A percentile compares a stretch with the other conserved stretches of the same genome.
Evolutionary conservation across 2,113 vertebrate species (phyloP).

Genomic region (Halcyon senegalensis): DNA sequence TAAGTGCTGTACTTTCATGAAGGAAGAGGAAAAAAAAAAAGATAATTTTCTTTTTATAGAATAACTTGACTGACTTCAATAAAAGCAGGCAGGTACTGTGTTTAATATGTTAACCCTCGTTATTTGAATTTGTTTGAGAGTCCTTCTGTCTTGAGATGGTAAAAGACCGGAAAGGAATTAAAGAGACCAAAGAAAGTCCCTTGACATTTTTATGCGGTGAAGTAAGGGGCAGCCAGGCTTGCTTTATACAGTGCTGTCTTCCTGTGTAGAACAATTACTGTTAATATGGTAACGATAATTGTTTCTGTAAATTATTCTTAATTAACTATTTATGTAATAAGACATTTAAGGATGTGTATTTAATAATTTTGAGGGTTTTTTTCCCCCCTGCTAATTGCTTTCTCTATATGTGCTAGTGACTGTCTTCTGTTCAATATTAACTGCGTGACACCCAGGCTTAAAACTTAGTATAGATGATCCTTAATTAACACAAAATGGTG

Average conservation of each 20-base stretch:
- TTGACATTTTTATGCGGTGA: neutral
- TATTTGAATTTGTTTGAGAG: neutral
- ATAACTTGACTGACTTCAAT: neutral
- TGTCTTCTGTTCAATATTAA: slow-evolving; percentile 18
- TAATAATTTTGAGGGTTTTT: neutral
- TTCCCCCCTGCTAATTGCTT: slow-evolving; percentile 21
- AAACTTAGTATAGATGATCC: neutral
- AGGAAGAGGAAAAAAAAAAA: neutral
- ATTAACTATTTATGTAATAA: slow-evolving; percentile 67
- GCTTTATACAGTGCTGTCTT: slow-evolving; percentile 35
- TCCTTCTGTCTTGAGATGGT: neutral
- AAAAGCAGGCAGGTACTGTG: neutral
- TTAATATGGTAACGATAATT: slow-evolving; percentile 61
- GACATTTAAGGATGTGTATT: slow-evolving; percentile 48
- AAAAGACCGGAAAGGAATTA: slow-evolving; percentile 21
- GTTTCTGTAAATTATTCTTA: slow-evolving; percentile 68
- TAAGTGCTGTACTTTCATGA: neutral
- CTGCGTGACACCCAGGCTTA: neutral
- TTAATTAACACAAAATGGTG: slow-evolving; percentile 26
- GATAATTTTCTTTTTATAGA: neutral
- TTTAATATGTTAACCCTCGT: neutral
- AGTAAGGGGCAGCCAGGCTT: slow-evolving; percentile 2
- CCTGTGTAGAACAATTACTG: slow-evolving; percentile 58
- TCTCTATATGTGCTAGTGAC: neutral
- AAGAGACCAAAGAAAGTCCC: slow-evolving; percentile 20